Conservation (phyloP, 92 coral and sea anemone genomes). For the Porites evermanni region DNA sequence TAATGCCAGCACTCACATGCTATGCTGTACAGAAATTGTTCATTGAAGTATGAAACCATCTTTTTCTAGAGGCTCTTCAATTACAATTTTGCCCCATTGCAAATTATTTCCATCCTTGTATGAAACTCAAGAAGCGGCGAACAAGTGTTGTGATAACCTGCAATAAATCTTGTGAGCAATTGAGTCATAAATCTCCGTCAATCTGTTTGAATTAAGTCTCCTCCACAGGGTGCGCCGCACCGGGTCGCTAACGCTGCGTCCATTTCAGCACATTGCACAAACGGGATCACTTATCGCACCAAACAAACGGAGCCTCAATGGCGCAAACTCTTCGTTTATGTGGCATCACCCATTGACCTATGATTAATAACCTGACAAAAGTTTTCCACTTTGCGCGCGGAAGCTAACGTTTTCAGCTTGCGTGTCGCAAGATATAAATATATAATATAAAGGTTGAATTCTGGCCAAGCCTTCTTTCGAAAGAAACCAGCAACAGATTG, state of each 20-base stretch:
- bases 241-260: conserved; percentile 3
- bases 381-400: not conserved
- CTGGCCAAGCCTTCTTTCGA: conserved; percentile 13
- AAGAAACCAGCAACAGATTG: not conserved
- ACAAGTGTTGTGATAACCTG: conserved; percentile 52
- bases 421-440: conserved; percentile 15
- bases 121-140: conserved; percentile 36
- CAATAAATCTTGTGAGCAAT: conserved; percentile 38
- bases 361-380: conserved; percentile 50
- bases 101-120: not conserved
- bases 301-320: conserved; percentile 29
- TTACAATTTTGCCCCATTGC: conserved; percentile 4
- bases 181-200: conserved; percentile 57
- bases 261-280: conserved; percentile 45
- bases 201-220: not conserved
- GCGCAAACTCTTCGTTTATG: conserved; percentile 24
- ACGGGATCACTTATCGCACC: conserved; percentile 44
- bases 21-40: not conserved
- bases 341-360: conserved; percentile 42
- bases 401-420: conserved; percentile 4
- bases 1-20: not conserved
- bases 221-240: conserved; percentile 41
- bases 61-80: not conserved
- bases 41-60: not conserved
- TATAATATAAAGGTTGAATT: not conserved